Evolutionary conservation across 1,140 invertebrate genomes (phyloP), one percentile per base, ranked within the genome.

Genomic region (Diploscapter pachys): DNA sequence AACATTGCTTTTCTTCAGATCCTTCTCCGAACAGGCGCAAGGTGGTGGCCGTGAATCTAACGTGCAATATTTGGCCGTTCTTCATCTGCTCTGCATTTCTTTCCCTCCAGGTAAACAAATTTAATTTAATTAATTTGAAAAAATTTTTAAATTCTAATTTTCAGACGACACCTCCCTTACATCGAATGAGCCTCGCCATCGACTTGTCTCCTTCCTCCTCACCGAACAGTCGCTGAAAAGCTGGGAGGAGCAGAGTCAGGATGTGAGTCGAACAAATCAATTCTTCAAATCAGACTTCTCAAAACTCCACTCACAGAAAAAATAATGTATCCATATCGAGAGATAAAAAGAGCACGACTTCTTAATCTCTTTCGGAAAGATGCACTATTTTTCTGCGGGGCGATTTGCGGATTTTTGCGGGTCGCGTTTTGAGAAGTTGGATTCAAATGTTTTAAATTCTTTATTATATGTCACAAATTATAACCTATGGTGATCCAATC

Each of bases 11-110:
- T 48, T 56, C 66, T 76, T n/a, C 63, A 76, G 74, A 63, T 93
- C 92, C 72, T 98, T 98, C 88, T 95, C 95, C 85, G 94, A 97
- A 86, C 95, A 98, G 86, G 94, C 93, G 48, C 94, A 95, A 9
- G 87, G 87, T 54, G 96, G 96, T 77, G 96, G 95, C 77, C 93
- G 95, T 11, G 77, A 98, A 83, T 96, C 94, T 50, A 98, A 99
- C 87, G 92, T 98, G 91, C 93, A 97, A 62, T 76, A 76, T 51
- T 65, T 75, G 9, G 66, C 57, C 2, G 57, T 78, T 63, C 76
- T 78, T 56, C 72, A 74, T 66, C 72, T 78, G 4, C 55, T 76
- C n/a, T 66, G 63, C 31, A 8, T 76, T 6, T 59, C 72, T 63
- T 69, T 74, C 4, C 66, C 72, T 9, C 31, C 31, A 31, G 31